Evolutionary conservation across 2,113 vertebrate species (phyloP).

Genomic region (Acanthisitta chloris): DNA sequence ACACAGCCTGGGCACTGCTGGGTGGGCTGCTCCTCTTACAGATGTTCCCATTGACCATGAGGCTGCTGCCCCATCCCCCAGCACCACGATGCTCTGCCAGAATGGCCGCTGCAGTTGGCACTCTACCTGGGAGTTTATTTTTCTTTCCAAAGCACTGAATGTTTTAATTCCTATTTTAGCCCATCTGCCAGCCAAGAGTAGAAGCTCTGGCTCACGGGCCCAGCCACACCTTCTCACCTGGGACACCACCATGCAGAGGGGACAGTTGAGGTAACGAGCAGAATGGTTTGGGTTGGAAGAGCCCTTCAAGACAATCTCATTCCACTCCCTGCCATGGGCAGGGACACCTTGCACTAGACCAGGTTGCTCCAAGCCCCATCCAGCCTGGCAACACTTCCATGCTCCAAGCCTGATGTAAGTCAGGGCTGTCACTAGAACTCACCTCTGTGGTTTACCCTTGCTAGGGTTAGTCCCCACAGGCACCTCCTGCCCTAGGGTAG

Average conservation of each 20-base stretch:
- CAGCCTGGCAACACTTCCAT: neutral
- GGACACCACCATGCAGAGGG: fast-evolving
- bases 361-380: neutral
- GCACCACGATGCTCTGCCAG: neutral
- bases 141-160: neutral
- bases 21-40: neutral
- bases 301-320: neutral
- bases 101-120: neutral
- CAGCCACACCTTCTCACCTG: fast-evolving
- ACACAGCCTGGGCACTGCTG: fast-evolving
- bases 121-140: neutral
- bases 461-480: neutral
- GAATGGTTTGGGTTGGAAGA: neutral
- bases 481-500: neutral
- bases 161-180: neutral
- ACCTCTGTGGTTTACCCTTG: neutral
- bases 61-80: neutral
- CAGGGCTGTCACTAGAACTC: neutral
- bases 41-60: neutral
- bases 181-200: neutral
- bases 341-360: neutral
- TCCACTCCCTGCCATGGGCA: neutral
- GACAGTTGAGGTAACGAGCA: neutral
- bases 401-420: neutral
- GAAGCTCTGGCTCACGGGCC: neutral